phyloP scores from a whole-genome alignment of 2,797 vertebrate genomes.

The Limnodromus scolopaceus region DNA sequence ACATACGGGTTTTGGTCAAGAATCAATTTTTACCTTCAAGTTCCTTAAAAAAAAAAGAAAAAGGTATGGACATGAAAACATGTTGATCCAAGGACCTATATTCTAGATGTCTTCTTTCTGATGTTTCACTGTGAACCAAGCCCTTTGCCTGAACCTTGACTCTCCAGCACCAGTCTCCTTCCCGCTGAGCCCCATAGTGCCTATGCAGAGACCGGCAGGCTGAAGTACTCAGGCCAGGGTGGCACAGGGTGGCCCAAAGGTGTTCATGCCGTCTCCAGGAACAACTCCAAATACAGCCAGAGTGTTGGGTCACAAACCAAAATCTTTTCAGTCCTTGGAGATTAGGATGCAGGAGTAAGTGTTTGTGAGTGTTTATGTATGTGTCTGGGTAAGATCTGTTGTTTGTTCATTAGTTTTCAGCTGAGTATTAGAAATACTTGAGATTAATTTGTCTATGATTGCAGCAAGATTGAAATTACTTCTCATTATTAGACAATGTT shows the following conservation, averaged over 20 bases:
- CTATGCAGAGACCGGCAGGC: neutral
- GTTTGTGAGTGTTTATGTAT: neutral
- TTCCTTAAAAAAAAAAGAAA: neutral
- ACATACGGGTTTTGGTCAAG: neutral
- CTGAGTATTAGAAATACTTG: neutral
- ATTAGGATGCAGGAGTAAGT: neutral
- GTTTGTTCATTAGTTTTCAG: slow-evolving; percentile 10
- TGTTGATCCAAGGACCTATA: neutral
- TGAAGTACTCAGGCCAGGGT: neutral
- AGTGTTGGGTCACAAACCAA: neutral
- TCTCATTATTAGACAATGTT: slow-evolving; percentile 28
- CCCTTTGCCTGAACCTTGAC: neutral
- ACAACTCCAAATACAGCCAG: neutral
- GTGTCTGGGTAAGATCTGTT: neutral
- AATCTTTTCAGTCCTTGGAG: neutral
- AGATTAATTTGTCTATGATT: slow-evolving; percentile 13
- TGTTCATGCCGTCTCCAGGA: neutral
- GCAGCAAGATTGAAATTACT: slow-evolving; percentile 20
- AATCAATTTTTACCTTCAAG: neutral
- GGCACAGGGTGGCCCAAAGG: neutral
- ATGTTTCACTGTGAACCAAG: neutral
- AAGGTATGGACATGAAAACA: neutral
- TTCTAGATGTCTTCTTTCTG: neutral
- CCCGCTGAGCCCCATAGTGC: neutral
- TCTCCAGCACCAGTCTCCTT: neutral